Evolutionary conservation across 1,140 invertebrate genomes (phyloP).

Genomic region (Procambarus clarkii): DNA sequence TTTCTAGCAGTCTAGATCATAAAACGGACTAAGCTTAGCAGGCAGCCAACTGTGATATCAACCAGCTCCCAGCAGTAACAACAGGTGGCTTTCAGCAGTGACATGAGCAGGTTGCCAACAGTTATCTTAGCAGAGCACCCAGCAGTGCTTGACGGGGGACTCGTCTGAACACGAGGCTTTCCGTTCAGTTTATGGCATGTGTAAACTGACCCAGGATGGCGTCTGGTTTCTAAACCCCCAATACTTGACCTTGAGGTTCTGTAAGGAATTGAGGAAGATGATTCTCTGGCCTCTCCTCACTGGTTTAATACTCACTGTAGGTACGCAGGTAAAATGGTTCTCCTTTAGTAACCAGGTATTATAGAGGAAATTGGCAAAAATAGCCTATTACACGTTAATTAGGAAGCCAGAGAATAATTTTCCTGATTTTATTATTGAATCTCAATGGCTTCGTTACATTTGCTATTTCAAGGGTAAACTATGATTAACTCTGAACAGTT

Average conservation of each 20-base stretch:
- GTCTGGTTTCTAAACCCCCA: background rate
- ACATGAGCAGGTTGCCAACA: background rate
- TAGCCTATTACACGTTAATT: background rate
- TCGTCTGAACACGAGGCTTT: constrained; percentile 10
- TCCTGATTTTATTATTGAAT: background rate
- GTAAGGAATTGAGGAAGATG: background rate
- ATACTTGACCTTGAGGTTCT: background rate
- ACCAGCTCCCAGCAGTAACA: too few relatives aligned
- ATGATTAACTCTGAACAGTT: background rate
- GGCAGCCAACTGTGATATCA: too few relatives aligned
- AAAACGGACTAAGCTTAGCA: too few relatives aligned
- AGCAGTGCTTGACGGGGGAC: constrained; percentile 13
- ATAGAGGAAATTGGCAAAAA: background rate
- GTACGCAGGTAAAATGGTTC: background rate
- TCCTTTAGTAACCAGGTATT: too few relatives aligned
- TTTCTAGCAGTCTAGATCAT: too few relatives aligned
- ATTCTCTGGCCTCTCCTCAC: background rate
- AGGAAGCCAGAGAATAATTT: background rate
- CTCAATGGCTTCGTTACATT: background rate
- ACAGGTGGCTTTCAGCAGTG: too few relatives aligned
- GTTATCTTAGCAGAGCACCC: too few relatives aligned
- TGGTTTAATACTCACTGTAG: background rate
- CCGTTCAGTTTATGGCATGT: constrained; percentile 29
- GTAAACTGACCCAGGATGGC: constrained; percentile 44
- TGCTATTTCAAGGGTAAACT: background rate